Base-by-base conservation (phyloP, 2,797 vertebrate genomes). In the Anguilla obscura region DNA sequence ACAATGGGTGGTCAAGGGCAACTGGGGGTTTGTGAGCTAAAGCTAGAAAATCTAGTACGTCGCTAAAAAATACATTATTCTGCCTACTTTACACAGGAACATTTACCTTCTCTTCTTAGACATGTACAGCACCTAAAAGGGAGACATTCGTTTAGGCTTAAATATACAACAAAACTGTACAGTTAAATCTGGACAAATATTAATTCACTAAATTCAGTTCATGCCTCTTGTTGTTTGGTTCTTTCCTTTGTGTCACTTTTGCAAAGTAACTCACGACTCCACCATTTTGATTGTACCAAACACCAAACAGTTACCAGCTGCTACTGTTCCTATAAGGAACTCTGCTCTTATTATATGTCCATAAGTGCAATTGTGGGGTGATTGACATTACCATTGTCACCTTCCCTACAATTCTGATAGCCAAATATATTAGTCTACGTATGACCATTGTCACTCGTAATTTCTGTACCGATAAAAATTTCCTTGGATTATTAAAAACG, bases 61-160 rank as follows among this genome's bases (percentile, higher is more conserved):
- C 9, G 9, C 71, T 7, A 8, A 54, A 54, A 54, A 9, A 69
- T 27, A 76, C 9, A 76, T 76, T 69, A 69, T 66, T 66, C 60
- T 1, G 16, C 21, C 60, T 5, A 66, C 21, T 27, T 69, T 7
- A 69, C 24, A 48, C 36, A 24, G 33, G 76, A 80, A 45, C 5
- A n/a, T 82, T 93, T 92, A 96, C 96, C 96, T 96, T 86, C 92
- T 92, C 89, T 92, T 96, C 92, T 90, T 95, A 54, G 94, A 95
- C n/a, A 96, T 90, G 87, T 96, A 97, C 93, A 96, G 93, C 60
- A 95, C 90, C 96, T 97, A 91, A 94, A n/a, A 90, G 58, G 6
- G 0, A 87, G 85, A 87, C 66, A 3, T 0, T 86, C 27, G 74
- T 80, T 33, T 18, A 79, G 74, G 7, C 74, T 79, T 40, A 36